Percentiles rank a stretch among this genome's conserved stretches.
These are phyloP conservation scores for Myrmecobius fasciatus DNA, from an alignment of 2,113 vertebrate species.

Conservation along the genomic window DNA sequence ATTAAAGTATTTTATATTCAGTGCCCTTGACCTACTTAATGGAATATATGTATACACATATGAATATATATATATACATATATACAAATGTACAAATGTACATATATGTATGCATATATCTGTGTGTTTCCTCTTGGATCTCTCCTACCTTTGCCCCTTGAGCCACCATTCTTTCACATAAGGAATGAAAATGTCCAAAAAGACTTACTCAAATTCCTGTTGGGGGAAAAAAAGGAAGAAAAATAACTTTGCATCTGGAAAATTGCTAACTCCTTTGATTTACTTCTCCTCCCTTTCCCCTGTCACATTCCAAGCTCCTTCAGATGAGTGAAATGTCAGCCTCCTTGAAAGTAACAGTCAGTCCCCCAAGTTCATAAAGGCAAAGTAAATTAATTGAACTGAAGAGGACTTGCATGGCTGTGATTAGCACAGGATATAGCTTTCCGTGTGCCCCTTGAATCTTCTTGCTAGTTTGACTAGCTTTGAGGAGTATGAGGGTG, in stretches of 20 bases:
- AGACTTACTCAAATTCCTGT: slow-evolving; percentile 84
- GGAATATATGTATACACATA: not conserved
- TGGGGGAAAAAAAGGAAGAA: slow-evolving; percentile 82
- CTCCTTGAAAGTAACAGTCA: slow-evolving; percentile 84
- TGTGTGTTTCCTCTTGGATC: slow-evolving; percentile 13
- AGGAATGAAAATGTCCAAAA: slow-evolving; percentile 87
- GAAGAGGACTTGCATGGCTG: slow-evolving; percentile 79
- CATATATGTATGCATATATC: not conserved
- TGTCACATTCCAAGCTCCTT: slow-evolving; percentile 89
- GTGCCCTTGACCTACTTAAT: slow-evolving; percentile 34
- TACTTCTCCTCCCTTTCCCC: slow-evolving; percentile 90
- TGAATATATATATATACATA: not conserved
- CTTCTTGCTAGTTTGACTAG: slow-evolving; percentile 69
- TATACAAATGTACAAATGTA: not conserved
- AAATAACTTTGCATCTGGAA: slow-evolving; percentile 91
- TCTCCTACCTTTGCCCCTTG: slow-evolving; percentile 47
- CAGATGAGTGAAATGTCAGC: slow-evolving; percentile 88
- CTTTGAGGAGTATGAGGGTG: slow-evolving; percentile 5
- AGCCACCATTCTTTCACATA: slow-evolving; percentile 72
- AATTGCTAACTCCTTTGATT: slow-evolving; percentile 89
- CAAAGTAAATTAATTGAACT: slow-evolving; percentile 86
- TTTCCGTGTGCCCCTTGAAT: slow-evolving; percentile 68
- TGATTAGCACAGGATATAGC: slow-evolving; percentile 80
- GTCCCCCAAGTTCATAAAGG: slow-evolving; percentile 87
- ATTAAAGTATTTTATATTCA: not conserved